Conservation (phyloP, 2,797 vertebrate genomes). For the Myoxocephalus aenaeus region DNA sequence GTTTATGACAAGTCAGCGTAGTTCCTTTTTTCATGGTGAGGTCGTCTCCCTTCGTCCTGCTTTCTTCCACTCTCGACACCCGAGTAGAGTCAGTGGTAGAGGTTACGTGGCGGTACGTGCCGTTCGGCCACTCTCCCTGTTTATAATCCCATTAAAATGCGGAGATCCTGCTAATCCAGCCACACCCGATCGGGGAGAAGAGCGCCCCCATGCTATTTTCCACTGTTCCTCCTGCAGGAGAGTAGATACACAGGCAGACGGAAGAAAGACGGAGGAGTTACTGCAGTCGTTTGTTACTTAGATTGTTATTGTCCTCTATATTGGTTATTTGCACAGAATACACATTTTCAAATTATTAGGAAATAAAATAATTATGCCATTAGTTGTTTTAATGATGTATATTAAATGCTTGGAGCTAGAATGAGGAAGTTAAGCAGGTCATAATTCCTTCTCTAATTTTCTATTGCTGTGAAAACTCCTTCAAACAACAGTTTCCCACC, state of each 20-base stretch:
- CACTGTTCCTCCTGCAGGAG: slow-evolving; percentile 14
- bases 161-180: slow-evolving; percentile 59
- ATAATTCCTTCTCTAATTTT: neutral
- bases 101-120: slow-evolving; percentile 54
- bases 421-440: neutral
- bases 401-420: neutral
- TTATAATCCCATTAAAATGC: slow-evolving; percentile 68
- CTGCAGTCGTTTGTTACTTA: neutral
- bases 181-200: slow-evolving; percentile 28
- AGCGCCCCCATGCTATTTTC: slow-evolving; percentile 17
- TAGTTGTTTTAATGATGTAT: neutral
- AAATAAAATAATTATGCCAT: neutral
- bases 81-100: neutral
- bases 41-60: neutral
- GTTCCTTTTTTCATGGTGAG: neutral
- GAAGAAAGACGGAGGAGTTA: neutral
- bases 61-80: slow-evolving; percentile 13
- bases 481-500: neutral
- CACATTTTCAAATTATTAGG: neutral
- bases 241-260: neutral
- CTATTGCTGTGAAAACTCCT: neutral
- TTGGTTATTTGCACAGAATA: neutral
- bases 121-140: slow-evolving; percentile 33
- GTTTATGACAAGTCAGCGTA: neutral
- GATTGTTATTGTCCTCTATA: neutral